Evolutionary conservation across 2,113 vertebrate genomes (phyloP).

Genomic region (Oriolus oriolus): DNA sequence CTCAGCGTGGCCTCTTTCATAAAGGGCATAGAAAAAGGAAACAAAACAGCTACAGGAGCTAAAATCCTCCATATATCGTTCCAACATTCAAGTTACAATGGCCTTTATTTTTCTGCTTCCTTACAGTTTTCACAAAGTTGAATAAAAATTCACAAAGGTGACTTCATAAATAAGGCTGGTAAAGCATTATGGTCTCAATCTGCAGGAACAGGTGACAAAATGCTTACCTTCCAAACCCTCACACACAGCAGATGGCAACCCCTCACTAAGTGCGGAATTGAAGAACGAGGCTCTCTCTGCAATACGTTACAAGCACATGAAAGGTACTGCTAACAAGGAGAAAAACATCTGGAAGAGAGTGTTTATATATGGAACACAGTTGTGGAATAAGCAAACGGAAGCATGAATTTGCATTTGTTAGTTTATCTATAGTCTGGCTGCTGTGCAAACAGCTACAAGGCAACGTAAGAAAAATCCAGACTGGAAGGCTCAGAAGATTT

Average conservation of each 20-base stretch:
- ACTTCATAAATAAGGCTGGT: not conserved
- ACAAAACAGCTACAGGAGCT: not conserved
- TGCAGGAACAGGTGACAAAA: conserved; percentile 12
- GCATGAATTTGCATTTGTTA: not conserved
- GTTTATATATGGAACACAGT: not conserved
- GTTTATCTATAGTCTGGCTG: not conserved
- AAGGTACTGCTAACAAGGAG: not conserved
- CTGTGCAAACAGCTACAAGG: not conserved
- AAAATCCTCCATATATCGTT: not conserved
- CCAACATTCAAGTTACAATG: not conserved
- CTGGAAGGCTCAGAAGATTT: not conserved
- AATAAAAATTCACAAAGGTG: not conserved
- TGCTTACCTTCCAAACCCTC: not conserved
- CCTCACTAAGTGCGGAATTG: not conserved
- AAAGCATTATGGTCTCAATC: not conserved
- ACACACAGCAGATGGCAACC: not conserved
- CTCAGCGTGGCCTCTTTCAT: not conserved
- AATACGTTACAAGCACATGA: not conserved
- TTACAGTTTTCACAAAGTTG: not conserved
- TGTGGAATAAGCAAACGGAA: not conserved
- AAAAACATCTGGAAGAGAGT: conserved; percentile 14
- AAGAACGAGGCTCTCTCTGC: not conserved
- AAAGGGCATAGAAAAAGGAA: not conserved
- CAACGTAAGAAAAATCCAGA: not conserved
- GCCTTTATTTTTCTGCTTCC: not conserved